Percentiles rank a stretch among this genome's conserved stretches.
phyloP scores from a whole-genome alignment of 2,888 invertebrate genomes.

The Ditylenchus weischeri region DNA sequence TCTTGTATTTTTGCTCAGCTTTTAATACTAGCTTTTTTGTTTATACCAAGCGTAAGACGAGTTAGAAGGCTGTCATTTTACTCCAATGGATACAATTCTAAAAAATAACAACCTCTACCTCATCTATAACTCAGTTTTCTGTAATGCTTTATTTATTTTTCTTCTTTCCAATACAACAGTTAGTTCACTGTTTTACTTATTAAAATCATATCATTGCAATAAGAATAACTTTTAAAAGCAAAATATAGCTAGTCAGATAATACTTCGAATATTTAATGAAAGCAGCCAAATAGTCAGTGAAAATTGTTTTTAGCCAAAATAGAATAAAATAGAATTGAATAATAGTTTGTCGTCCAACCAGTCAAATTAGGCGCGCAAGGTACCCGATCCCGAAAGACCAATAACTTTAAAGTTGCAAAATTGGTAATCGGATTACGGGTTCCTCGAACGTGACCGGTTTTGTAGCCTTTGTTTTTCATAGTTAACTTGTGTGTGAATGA shows the following conservation, averaged over 20 bases:
- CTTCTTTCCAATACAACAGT: neutral
- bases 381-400: conserved; percentile 7
- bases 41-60: conserved; percentile 68
- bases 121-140: conserved; percentile 65
- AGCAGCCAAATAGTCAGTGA: neutral
- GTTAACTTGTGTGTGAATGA: no score
- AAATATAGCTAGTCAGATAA: neutral
- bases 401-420: no score
- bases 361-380: conserved; percentile 1
- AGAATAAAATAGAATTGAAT: neutral
- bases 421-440: no score
- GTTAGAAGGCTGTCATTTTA: conserved; percentile 92
- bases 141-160: neutral
- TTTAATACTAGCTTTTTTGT: neutral
- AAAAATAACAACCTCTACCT: conserved; percentile 99
- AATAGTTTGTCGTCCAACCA: neutral
- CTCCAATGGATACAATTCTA: conserved; percentile 80
- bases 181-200: no score
- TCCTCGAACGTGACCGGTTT: no score
- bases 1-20: no score
- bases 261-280: neutral
- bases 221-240: neutral
- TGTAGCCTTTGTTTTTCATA: no score
- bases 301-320: neutral
- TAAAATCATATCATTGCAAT: neutral